Base-by-base conservation (phyloP, 2,113 vertebrate species). In the Axis porcinus region DNA sequence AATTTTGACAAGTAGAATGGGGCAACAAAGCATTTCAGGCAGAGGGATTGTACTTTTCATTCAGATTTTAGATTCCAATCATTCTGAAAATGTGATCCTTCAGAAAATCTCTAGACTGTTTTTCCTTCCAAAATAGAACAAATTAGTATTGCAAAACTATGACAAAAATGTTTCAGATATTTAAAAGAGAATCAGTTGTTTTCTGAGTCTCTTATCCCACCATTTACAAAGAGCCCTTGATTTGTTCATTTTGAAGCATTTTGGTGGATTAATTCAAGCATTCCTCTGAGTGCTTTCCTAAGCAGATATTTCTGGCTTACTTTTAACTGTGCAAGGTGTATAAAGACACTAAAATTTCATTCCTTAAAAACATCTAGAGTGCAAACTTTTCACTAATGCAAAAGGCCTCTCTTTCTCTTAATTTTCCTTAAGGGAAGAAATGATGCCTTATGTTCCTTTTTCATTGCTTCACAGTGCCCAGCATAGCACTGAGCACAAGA, bases 151-250 rank as follows among this genome's bases (percentile, higher is more conserved):
- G 40, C 55, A 74, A 91, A 98, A 94, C 78, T 94, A 95, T 95
- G 97, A 95, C 85, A 96, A 97, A 96, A 97, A 97, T 96, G 76
- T 91, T 93, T 97, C 57, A 57, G 96, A 96, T 58, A 64, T 91
- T 90, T 92, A 96, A 96, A 96, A 96, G 86, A 97, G 91, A 95
- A 97, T 91, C 88, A 74, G 30, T 86, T 96, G 54, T 95, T 97
- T 97, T 93, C 91, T 50, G 62, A 90, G 40, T 58, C 62, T 86
- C 88, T 96, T 57, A 96, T 74, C 55, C 52, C 30, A 1, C 27
- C 25, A 79, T 88, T 95, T 94, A 97, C 96, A 97, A 98, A 96
- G 92, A 97, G 52, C 45, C 78, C 95, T 97, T 97, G 97, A 96
- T 96, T 95, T 92, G 85, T 67, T 96, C 94, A 94, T 97, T 98